Conservation (phyloP, 2,113 vertebrate genomes). For the Turnix velox region DNA sequence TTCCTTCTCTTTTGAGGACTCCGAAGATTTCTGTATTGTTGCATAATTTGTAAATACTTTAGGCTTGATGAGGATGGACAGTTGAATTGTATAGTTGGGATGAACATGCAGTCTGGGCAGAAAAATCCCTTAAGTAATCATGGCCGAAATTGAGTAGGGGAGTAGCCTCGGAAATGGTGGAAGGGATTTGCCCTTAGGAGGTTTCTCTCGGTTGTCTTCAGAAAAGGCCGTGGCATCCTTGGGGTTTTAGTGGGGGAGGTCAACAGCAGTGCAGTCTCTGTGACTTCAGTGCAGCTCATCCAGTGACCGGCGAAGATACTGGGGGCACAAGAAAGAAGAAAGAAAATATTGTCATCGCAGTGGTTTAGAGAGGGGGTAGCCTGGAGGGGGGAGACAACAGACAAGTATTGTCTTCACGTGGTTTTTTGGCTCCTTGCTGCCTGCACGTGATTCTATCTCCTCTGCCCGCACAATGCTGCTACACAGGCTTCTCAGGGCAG, state of each 20-base stretch:
- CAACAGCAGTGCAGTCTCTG: background rate
- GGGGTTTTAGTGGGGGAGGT: background rate
- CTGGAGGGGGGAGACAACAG: background rate
- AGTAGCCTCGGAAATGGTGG: background rate
- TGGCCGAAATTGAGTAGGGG: background rate
- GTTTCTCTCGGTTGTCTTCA: background rate
- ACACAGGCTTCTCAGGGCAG: constrained; percentile 12
- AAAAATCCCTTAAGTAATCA: background rate
- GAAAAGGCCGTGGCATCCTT: background rate
- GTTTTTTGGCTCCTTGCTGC: constrained; percentile 32
- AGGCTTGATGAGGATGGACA: background rate
- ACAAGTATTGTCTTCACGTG: constrained; percentile 37
- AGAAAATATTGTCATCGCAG: background rate
- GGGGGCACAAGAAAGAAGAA: background rate
- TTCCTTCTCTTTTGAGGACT: background rate
- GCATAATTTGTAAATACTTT: background rate
- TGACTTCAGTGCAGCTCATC: background rate
- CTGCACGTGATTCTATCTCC: background rate
- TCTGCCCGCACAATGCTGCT: background rate
- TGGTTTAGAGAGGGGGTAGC: constrained; percentile 21
- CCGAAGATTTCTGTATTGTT: background rate
- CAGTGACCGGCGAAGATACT: background rate
- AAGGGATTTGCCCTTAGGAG: background rate
- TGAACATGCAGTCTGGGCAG: background rate
- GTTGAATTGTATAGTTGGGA: background rate